phyloP scores from a whole-genome alignment of 2,888 invertebrate species.

The Melipona beecheii region DNA sequence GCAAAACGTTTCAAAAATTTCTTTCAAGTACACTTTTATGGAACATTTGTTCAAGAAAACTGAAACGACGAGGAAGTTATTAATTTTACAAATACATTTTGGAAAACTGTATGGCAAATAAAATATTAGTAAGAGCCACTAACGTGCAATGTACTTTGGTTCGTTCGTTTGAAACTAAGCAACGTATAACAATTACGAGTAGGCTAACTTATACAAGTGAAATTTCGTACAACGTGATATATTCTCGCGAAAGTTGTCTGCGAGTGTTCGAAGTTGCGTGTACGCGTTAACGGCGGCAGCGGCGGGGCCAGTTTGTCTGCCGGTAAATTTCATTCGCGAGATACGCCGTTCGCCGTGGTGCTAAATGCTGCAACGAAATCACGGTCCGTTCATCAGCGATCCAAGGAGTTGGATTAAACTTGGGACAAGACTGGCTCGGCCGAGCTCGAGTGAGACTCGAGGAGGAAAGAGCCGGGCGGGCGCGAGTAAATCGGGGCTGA shows the following conservation, averaged over 20 bases:
- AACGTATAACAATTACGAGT: too few species aligned
- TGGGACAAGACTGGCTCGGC: constrained; percentile 4
- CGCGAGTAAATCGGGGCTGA: constrained; percentile 46
- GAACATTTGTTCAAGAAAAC: too few species aligned
- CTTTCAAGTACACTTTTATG: too few species aligned
- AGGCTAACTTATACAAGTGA: too few species aligned
- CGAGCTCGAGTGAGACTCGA: neutral
- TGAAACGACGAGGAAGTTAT: too few species aligned
- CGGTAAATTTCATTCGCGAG: constrained; percentile 39
- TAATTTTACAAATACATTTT: too few species aligned
- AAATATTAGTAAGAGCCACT: too few species aligned
- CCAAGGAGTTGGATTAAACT: constrained; percentile 40
- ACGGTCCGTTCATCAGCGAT: constrained; percentile 40
- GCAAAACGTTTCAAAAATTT: too few species aligned
- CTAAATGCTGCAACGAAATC: constrained; percentile 26
- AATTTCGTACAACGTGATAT: neutral
- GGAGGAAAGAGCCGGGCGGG: constrained; percentile 5
- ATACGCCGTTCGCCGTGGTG: neutral
- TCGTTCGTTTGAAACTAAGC: too few species aligned
- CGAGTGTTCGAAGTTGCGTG: neutral
- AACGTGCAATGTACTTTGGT: too few species aligned
- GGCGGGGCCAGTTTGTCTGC: too few species aligned
- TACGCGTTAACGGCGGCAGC: neutral
- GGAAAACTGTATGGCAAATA: too few species aligned
- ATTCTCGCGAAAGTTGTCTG: neutral